Conservation (phyloP, 2,888 invertebrate genomes). For the Nemurella pictetii region DNA sequence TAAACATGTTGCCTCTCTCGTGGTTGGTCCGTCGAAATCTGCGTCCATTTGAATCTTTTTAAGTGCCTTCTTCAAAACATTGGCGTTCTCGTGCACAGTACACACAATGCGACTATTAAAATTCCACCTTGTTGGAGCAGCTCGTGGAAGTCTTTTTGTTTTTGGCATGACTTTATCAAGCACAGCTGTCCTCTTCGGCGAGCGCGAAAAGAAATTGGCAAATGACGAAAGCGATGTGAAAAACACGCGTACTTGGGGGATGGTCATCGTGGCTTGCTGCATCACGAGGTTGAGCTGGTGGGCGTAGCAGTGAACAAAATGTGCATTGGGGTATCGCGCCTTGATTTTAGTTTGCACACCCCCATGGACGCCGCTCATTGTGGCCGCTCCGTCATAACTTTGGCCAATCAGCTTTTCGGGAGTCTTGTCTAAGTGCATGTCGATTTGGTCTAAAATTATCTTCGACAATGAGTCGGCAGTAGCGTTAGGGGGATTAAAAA, state of each 20-base stretch:
- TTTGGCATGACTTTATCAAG: conserved; percentile 42
- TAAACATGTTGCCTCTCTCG: conserved; percentile 15
- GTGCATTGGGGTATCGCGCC: conserved; percentile 44
- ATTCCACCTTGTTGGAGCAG: conserved; percentile 42
- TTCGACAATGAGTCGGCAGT: conserved; percentile 40
- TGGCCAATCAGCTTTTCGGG: conserved; percentile 45
- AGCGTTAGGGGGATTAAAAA: conserved; percentile 42
- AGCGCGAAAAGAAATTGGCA: conserved; percentile 46
- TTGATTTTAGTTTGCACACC: conserved; percentile 47
- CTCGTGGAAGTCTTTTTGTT: conserved; percentile 39
- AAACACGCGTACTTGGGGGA: conserved; percentile 46
- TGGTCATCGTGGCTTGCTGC: conserved; percentile 43
- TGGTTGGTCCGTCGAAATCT: conserved; percentile 36
- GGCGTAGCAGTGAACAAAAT: conserved; percentile 45
- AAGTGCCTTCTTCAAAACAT: conserved; percentile 44
- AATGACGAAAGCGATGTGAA: conserved; percentile 45
- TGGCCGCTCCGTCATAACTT: conserved; percentile 46
- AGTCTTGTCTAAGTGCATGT: conserved; percentile 33
- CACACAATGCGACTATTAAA: conserved; percentile 40
- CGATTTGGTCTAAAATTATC: conserved; percentile 39
- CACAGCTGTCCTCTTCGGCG: conserved; percentile 43
- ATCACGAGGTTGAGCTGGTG: conserved; percentile 45
- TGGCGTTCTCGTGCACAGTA: conserved; percentile 42
- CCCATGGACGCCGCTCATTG: conserved; percentile 43
- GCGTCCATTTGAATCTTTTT: conserved; percentile 41